Evolutionary conservation across 2,797 vertebrate genomes (phyloP).

Genomic region (Sebastes aleutianus): DNA sequence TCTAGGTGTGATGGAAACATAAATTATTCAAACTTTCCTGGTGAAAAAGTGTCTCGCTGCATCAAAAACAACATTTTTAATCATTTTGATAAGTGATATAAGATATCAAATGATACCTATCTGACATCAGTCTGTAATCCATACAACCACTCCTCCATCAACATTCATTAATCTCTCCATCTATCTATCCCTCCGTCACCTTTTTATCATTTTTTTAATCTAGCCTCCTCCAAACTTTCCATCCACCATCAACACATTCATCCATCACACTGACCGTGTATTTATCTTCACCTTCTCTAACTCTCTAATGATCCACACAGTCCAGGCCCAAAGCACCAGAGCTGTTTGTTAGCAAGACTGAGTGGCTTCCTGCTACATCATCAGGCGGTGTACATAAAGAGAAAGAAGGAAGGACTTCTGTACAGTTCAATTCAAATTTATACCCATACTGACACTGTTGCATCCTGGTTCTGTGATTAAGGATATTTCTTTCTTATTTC

Average conservation of each 20-base stretch:
- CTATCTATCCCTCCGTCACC: neutral
- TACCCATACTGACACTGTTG: too few species aligned
- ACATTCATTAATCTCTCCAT: neutral
- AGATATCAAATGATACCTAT: neutral
- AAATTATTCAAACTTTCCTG: neutral
- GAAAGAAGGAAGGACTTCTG: too few species aligned
- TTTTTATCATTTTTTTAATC: constrained; percentile 1
- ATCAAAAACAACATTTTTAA: neutral
- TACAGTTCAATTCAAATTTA: too few species aligned
- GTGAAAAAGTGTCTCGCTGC: neutral
- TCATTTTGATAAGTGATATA: neutral
- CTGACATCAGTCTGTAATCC: neutral
- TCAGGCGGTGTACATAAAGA: too few species aligned
- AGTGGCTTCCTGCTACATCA: neutral
- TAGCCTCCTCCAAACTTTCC: constrained; percentile 5
- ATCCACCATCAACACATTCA: constrained; percentile 22
- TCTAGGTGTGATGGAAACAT: neutral
- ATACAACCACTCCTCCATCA: neutral
- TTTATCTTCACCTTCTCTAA: constrained; percentile 40
- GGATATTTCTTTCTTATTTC: too few species aligned
- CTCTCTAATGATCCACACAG: constrained; percentile 30
- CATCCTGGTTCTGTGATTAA: too few species aligned
- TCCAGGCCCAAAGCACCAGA: constrained; percentile 1
- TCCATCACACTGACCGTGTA: constrained; percentile 24
- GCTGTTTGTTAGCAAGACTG: constrained; percentile 22